phyloP scores from a whole-genome alignment of 2,113 vertebrate genomes.

The Pelusios castaneus region DNA sequence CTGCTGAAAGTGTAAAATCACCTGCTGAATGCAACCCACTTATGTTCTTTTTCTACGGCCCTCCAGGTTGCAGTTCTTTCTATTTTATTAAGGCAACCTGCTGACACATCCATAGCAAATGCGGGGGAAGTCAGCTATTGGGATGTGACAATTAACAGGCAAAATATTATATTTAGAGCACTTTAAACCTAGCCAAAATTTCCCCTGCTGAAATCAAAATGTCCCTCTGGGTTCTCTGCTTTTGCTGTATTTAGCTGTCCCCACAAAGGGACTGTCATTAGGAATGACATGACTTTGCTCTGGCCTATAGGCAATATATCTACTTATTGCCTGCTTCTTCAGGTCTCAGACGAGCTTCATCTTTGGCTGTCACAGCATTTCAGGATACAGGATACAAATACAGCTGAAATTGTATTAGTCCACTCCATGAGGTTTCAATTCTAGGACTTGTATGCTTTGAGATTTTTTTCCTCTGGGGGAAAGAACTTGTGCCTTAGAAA shows the following conservation, averaged over 20 bases:
- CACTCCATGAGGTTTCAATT: neutral
- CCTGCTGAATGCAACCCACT: fast-evolving
- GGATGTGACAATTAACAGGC: conserved; percentile 1
- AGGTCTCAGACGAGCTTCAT: neutral
- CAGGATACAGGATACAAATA: neutral
- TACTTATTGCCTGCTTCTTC: neutral
- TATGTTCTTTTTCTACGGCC: neutral
- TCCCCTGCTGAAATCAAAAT: neutral
- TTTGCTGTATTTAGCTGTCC: conserved; percentile 10
- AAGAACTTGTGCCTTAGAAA: neutral
- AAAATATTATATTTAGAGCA: neutral
- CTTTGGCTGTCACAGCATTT: fast-evolving
- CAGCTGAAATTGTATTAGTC: neutral
- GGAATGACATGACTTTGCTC: neutral
- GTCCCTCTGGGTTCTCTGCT: neutral
- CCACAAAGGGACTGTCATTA: neutral
- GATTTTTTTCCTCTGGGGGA: neutral
- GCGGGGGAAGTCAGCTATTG: conserved; percentile 13
- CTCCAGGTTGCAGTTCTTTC: conserved; percentile 7
- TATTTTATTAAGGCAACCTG: neutral
- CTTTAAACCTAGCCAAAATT: neutral
- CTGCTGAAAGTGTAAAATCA: neutral
- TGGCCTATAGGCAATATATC: neutral
- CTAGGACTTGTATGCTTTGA: neutral
- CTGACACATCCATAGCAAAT: neutral